phyloP scores from a whole-genome alignment of 2,888 invertebrate species.

The Chloromyia formosa region DNA sequence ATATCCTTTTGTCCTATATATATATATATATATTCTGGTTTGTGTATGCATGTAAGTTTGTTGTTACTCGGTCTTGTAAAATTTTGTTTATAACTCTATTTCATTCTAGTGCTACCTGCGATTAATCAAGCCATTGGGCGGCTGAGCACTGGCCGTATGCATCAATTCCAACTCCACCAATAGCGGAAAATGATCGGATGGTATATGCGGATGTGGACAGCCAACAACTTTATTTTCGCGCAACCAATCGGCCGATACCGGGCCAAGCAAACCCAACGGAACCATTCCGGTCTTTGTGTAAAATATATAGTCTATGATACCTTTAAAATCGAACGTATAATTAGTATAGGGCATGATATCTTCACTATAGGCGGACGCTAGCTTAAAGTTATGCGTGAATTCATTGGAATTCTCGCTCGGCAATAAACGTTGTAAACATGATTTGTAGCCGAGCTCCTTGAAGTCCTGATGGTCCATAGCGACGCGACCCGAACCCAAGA shows the following conservation, averaged over 20 bases:
- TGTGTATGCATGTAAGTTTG: slow-evolving; percentile 20
- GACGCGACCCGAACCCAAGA: slow-evolving; percentile 89
- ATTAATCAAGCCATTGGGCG: slow-evolving; percentile 82
- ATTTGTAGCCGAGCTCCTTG: slow-evolving; percentile 93
- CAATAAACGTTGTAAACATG: slow-evolving; percentile 88
- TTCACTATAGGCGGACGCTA: slow-evolving; percentile 94
- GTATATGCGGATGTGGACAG: slow-evolving; percentile 97
- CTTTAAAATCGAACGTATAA: slow-evolving; percentile 99
- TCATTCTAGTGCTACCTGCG: slow-evolving; percentile 80
- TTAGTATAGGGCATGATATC: slow-evolving; percentile 98
- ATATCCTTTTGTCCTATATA: slow-evolving; percentile 32
- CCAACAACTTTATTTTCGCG: slow-evolving; percentile 96
- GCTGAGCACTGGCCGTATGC: slow-evolving; percentile 75
- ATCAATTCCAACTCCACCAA: slow-evolving; percentile 91
- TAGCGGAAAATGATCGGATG: slow-evolving; percentile 94
- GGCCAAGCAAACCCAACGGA: slow-evolving; percentile 92
- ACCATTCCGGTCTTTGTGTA: slow-evolving; percentile 96
- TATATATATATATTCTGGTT: slow-evolving; percentile 21
- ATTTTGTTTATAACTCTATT: slow-evolving; percentile 29
- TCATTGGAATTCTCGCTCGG: slow-evolving; percentile 85
- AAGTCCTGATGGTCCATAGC: slow-evolving; percentile 94
- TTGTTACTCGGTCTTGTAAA: slow-evolving; percentile 17
- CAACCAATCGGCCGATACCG: slow-evolving; percentile 92
- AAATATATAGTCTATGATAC: slow-evolving; percentile 99
- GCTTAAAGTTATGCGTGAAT: slow-evolving; percentile 95